phyloP scores from a whole-genome alignment of 2,888 invertebrate genomes.

The Metopia argyrocephala region DNA sequence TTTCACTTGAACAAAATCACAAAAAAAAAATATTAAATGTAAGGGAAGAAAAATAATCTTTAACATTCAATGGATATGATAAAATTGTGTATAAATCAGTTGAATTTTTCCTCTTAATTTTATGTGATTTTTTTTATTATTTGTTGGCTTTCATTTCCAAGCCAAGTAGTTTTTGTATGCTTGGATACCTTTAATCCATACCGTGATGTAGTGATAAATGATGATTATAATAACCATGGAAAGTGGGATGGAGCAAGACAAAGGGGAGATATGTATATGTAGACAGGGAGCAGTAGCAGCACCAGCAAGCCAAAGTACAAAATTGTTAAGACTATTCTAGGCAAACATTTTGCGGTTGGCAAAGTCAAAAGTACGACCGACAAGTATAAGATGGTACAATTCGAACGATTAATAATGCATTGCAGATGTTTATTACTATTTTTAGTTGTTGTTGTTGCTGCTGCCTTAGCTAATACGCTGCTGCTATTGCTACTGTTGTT shows the following conservation, averaged over 20 bases:
- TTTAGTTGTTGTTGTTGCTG: slow-evolving; percentile 8
- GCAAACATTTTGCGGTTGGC: slow-evolving; percentile 47
- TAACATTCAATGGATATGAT: background rate
- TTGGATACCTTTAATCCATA: slow-evolving; percentile 41
- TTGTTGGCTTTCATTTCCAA: slow-evolving; percentile 6
- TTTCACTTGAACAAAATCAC: slow-evolving; percentile 30
- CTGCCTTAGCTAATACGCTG: background rate
- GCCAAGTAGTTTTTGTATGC: slow-evolving; percentile 43
- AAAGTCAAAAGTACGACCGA: slow-evolving; percentile 50
- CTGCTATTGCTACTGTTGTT: slow-evolving; percentile 7
- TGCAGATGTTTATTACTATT: slow-evolving; percentile 42
- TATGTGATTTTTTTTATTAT: background rate
- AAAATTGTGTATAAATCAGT: background rate
- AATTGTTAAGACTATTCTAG: slow-evolving; percentile 4
- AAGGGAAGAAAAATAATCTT: background rate
- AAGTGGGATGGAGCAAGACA: background rate
- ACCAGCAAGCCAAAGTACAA: background rate
- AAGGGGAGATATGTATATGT: background rate
- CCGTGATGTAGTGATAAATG: slow-evolving; percentile 44
- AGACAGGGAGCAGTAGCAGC: background rate
- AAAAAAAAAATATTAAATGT: background rate
- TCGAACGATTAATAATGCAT: slow-evolving; percentile 59
- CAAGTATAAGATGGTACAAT: slow-evolving; percentile 42
- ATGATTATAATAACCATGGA: slow-evolving; percentile 38
- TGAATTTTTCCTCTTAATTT: background rate